Percentiles rank a stretch among this genome's conserved stretches.
These are phyloP conservation scores for Drosophila simulans DNA, from an alignment of 1,140 invertebrate genomes.

Conservation along the genomic window DNA sequence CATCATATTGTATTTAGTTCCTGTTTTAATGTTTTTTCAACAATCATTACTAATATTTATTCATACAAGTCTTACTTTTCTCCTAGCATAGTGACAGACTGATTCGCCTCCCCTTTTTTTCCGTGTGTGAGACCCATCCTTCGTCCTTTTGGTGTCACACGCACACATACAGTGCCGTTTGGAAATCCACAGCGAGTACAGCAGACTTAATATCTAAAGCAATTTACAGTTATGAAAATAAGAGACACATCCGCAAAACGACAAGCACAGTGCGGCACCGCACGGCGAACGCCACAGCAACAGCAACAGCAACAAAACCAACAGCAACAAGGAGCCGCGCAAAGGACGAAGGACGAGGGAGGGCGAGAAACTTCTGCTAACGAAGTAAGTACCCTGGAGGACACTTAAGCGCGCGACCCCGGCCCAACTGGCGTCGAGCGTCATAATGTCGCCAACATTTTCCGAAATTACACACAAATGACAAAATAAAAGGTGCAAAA, in stretches of 20 bases:
- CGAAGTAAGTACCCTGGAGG: slow-evolving; percentile 84
- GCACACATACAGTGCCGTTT: slow-evolving; percentile 14
- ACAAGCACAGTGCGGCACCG: slow-evolving; percentile 64
- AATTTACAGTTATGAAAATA: slow-evolving; percentile 85
- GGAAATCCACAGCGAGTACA: slow-evolving; percentile 49
- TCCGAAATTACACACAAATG: slow-evolving; percentile 80
- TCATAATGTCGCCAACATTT: slow-evolving; percentile 82
- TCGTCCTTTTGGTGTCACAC: neutral
- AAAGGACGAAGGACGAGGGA: neutral
- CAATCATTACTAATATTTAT: too few species aligned
- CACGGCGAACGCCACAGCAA: slow-evolving; percentile 21
- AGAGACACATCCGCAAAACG: slow-evolving; percentile 82
- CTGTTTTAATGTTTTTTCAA: too few species aligned
- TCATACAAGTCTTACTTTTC: too few species aligned
- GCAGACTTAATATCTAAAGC: slow-evolving; percentile 83
- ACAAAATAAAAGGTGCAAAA: slow-evolving; percentile 82
- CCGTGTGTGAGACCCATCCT: neutral
- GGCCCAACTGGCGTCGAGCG: slow-evolving; percentile 50
- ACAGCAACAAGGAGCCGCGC: slow-evolving; percentile 20
- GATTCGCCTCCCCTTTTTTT: neutral
- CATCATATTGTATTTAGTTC: too few species aligned
- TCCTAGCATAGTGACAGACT: too few species aligned
- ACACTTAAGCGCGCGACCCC: slow-evolving; percentile 82
- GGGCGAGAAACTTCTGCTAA: slow-evolving; percentile 79
- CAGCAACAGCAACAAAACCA: slow-evolving; percentile 13